These are phyloP conservation scores for Agrotis puta DNA, from an alignment of 2,888 invertebrate species.

Conservation along the genomic window DNA sequence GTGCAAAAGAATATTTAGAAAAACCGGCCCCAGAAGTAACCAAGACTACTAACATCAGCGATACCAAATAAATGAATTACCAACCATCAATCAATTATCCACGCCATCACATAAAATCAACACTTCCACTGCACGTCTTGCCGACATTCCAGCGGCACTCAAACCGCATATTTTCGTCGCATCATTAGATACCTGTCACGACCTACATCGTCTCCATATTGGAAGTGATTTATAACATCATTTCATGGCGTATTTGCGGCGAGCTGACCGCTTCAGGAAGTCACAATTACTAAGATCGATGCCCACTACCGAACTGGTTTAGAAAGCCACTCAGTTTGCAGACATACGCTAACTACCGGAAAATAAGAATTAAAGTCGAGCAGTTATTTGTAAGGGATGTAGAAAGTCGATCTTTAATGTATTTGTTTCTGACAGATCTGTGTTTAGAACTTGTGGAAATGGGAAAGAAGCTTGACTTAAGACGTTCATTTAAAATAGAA, in stretches of 20 bases:
- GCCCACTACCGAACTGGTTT: slow-evolving; percentile 54
- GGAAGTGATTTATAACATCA: slow-evolving; percentile 59
- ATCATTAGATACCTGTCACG: slow-evolving; percentile 33
- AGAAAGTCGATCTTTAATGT: not conserved
- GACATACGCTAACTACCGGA: slow-evolving; percentile 37
- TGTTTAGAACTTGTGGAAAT: not conserved
- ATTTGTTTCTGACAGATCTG: not conserved
- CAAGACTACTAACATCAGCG: not conserved
- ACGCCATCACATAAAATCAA: slow-evolving; percentile 1
- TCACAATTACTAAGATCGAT: slow-evolving; percentile 59
- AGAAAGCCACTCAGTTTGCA: slow-evolving; percentile 53
- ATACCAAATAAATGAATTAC: not conserved
- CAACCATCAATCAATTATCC: not conserved
- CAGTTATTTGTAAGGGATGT: slow-evolving; percentile 3
- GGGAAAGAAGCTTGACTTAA: not conserved
- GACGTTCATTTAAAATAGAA: too few relatives aligned
- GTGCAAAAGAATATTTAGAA: not conserved
- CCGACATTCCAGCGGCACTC: slow-evolving; percentile 23
- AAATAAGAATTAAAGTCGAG: slow-evolving; percentile 33
- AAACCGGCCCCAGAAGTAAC: not conserved
- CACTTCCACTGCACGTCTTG: slow-evolving; percentile 1
- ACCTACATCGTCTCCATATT: slow-evolving; percentile 44
- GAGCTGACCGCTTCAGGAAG: slow-evolving; percentile 50
- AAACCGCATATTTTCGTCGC: slow-evolving; percentile 36
- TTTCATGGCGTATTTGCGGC: slow-evolving; percentile 60